Conservation (phyloP, 2,113 vertebrate genomes). For the Leiothrix lutea region DNA sequence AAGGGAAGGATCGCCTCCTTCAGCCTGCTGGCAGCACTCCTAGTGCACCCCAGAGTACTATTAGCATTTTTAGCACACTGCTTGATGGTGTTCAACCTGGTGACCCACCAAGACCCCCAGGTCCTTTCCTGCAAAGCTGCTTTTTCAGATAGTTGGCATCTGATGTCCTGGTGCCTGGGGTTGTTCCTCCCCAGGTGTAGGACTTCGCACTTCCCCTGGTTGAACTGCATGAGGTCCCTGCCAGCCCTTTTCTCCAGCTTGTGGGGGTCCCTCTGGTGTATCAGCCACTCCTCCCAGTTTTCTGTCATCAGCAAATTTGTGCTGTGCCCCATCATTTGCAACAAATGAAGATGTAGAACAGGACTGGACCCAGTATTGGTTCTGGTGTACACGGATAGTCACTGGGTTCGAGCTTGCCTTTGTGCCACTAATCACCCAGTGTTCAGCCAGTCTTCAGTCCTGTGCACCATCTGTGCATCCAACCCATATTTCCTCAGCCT, state of each 20-base stretch:
- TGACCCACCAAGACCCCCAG: not conserved
- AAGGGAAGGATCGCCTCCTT: not conserved
- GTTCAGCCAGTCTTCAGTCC: not conserved
- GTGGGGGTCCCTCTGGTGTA: not conserved
- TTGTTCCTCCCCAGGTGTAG: not conserved
- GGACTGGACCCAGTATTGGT: not conserved
- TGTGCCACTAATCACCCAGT: rapidly evolving
- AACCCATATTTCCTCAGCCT: not conserved
- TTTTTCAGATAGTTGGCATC: not conserved
- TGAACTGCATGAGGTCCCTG: not conserved
- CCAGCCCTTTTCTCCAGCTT: not conserved
- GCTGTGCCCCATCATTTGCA: not conserved
- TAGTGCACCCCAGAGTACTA: not conserved
- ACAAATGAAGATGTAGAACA: not conserved
- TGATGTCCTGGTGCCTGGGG: not conserved
- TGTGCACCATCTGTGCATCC: not conserved
- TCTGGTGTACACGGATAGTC: not conserved
- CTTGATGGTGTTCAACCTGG: not conserved
- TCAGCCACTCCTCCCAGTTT: not conserved
- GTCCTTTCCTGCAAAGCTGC: not conserved
- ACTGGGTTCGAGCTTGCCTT: not conserved
- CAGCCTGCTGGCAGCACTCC: not conserved
- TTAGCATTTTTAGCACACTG: not conserved
- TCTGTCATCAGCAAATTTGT: not conserved
- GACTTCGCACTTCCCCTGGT: not conserved